Conservation (phyloP, 2,888 invertebrate genomes). For the Palloptera scutellata region DNA sequence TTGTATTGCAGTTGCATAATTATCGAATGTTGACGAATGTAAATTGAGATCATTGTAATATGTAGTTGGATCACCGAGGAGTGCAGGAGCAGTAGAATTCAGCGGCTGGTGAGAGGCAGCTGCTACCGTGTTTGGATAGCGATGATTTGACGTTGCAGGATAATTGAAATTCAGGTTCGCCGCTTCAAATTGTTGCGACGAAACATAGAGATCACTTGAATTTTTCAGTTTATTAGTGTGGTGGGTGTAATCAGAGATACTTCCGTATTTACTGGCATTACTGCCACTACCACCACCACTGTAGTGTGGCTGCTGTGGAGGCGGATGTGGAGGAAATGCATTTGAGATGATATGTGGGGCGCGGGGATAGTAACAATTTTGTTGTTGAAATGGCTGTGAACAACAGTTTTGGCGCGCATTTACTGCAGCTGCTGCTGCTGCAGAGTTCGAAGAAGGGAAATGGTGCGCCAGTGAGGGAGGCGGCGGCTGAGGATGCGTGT, state of each 20-base stretch:
- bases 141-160: constrained; percentile 2
- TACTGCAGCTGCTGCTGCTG: constrained; percentile 18
- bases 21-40: constrained; percentile 44
- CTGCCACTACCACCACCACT: constrained; percentile 27
- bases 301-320: constrained; percentile 33
- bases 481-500: constrained; percentile 1
- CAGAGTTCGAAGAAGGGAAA: constrained; percentile 22
- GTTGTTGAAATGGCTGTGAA: constrained; percentile 49
- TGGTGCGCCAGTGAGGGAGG: constrained; percentile 29
- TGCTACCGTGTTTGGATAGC: constrained; percentile 22
- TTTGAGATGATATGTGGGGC: constrained; percentile 24
- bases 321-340: constrained; percentile 21
- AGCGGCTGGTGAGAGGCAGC: constrained; percentile 33
- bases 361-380: constrained; percentile 52
- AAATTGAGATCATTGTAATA: constrained; percentile 53
- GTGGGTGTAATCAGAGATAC: constrained; percentile 33
- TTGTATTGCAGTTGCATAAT: constrained; percentile 38
- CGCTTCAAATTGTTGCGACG: constrained; percentile 43
- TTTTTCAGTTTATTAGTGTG: constrained; percentile 49
- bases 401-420: constrained; percentile 52
- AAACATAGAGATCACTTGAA: constrained; percentile 52
- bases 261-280: constrained; percentile 36
- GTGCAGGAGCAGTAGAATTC: constrained; percentile 24
- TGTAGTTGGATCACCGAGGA: constrained; percentile 23
- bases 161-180: constrained; percentile 43